These are phyloP conservation scores for Tetranychus piercei DNA, from an alignment of 2,888 invertebrate species.

Conservation along the genomic window DNA sequence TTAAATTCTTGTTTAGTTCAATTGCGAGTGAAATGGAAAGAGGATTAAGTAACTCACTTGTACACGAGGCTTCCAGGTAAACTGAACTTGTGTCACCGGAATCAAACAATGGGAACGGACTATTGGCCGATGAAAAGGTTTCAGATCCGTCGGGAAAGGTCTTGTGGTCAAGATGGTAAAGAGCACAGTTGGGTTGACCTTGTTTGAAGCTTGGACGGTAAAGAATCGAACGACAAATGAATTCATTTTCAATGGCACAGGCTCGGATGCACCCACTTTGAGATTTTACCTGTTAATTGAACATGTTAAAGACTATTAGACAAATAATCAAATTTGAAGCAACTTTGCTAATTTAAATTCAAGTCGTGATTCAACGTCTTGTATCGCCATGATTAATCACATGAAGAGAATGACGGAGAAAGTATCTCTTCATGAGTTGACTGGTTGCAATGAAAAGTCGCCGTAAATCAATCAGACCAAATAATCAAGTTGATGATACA, in stretches of 20 bases:
- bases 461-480: too few species aligned
- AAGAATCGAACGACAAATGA: constrained; percentile 66
- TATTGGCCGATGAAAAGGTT: constrained; percentile 54
- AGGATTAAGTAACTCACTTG: constrained; percentile 44
- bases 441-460: too few species aligned
- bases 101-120: constrained; percentile 70
- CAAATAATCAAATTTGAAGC: background rate
- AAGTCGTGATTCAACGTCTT: too few species aligned
- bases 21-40: background rate
- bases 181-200: constrained; percentile 63
- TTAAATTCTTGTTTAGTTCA: background rate
- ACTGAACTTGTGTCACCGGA: constrained; percentile 73
- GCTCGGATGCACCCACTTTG: constrained; percentile 72
- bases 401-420: constrained; percentile 5
- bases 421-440: background rate
- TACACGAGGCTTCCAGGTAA: constrained; percentile 75
- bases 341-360: background rate
- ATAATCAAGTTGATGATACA: too few species aligned
- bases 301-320: background rate
- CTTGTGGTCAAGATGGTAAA: constrained; percentile 79
- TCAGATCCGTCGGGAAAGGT: constrained; percentile 78
- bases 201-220: constrained; percentile 27
- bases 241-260: constrained; percentile 79
- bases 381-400: background rate
- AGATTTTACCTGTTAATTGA: constrained; percentile 47